These are phyloP conservation scores for Spodoptera exigua DNA, from an alignment of 2,888 invertebrate genomes.

Conservation along the genomic window DNA sequence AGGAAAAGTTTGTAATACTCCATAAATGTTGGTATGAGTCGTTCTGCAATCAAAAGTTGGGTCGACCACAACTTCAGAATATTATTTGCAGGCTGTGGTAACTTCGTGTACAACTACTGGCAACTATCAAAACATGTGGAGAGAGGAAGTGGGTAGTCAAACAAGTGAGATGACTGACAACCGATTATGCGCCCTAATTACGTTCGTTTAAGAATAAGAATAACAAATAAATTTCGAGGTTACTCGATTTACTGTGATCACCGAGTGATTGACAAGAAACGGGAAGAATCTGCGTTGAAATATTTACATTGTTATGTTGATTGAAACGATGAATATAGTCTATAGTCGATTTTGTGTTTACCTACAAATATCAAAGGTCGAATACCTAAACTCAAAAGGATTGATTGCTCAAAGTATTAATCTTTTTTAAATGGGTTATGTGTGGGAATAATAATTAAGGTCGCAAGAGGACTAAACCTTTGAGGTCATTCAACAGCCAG, in stretches of 20 bases:
- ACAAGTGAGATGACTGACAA: slow-evolving; percentile 3
- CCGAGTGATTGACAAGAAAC: slow-evolving; percentile 1
- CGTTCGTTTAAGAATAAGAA: background rate
- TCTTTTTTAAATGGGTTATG: too few species aligned
- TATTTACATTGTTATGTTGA: too few species aligned
- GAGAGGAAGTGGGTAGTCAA: background rate
- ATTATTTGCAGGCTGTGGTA: slow-evolving; percentile 11
- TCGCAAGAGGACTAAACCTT: too few species aligned
- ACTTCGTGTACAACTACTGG: background rate
- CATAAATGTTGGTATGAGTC: slow-evolving; percentile 22
- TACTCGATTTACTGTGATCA: slow-evolving; percentile 1
- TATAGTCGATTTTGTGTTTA: too few species aligned
- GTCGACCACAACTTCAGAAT: slow-evolving; percentile 26
- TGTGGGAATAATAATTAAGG: too few species aligned
- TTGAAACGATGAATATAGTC: too few species aligned
- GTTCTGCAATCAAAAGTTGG: slow-evolving; percentile 40
- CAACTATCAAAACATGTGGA: background rate
- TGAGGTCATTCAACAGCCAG: too few species aligned
- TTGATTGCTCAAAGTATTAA: too few species aligned
- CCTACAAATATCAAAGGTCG: too few species aligned
- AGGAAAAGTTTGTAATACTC: slow-evolving; percentile 25
- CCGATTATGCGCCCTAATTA: slow-evolving; percentile 5
- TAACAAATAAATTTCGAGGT: slow-evolving; percentile 4
- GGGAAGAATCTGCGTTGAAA: too few species aligned
- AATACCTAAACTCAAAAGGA: too few species aligned